Evolutionary conservation across 2,797 vertebrate genomes (phyloP).

Genomic region (Sebastes trivittatus): DNA sequence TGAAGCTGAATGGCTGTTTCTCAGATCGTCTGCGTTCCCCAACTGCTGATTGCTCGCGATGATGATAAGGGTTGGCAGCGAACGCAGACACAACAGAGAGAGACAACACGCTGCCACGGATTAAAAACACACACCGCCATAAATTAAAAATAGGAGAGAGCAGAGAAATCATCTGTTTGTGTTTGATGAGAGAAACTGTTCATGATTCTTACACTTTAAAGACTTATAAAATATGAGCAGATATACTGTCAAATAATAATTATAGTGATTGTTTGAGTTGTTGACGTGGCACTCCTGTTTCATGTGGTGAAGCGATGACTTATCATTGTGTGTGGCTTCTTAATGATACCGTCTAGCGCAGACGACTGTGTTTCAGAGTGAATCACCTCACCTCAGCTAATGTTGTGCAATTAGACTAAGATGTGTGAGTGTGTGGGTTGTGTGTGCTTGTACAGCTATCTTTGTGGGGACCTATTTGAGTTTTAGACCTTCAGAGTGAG

Average conservation of each 20-base stretch:
- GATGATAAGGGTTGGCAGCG: conserved; percentile 51
- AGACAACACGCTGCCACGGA: conserved; percentile 11
- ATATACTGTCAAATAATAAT: background rate
- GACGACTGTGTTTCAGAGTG: conserved; percentile 48
- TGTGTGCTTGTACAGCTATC: background rate
- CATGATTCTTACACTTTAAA: background rate
- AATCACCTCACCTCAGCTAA: conserved; percentile 56
- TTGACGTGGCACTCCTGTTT: conserved; percentile 24
- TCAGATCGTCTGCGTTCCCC: conserved; percentile 43
- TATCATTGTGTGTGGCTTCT: conserved; percentile 36
- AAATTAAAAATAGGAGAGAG: background rate
- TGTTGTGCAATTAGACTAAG: conserved; percentile 39
- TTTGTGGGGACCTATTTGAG: no score
- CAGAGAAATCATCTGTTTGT: background rate
- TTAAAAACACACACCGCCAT: background rate
- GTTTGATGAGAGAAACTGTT: background rate
- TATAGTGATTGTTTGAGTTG: background rate
- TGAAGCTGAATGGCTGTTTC: conserved; percentile 49
- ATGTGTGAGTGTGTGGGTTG: background rate
- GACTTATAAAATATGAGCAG: background rate
- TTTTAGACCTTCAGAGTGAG: no score
- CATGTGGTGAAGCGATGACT: conserved; percentile 23
- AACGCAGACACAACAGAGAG: conserved; percentile 32
- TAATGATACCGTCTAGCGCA: conserved; percentile 63
- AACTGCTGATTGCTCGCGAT: conserved; percentile 49